Percentiles rank a stretch among this genome's conserved stretches.
phyloP scores from a whole-genome alignment of 2,113 vertebrate genomes.

The Bubo bubo region DNA sequence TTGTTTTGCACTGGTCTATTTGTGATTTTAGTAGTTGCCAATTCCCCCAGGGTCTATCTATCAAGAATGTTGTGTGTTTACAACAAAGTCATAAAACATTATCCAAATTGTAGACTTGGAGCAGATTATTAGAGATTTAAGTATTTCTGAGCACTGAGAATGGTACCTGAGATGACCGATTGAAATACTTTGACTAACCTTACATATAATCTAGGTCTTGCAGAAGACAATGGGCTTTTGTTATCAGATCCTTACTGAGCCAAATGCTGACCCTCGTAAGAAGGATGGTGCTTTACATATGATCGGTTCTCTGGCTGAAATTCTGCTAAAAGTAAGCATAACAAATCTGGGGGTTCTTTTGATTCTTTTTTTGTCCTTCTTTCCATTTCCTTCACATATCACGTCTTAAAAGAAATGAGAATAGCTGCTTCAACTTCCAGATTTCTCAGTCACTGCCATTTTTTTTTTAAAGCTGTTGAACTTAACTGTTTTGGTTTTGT shows the following conservation, averaged over 20 bases:
- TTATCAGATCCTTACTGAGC: constrained; percentile 96
- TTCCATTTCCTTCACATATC: not conserved
- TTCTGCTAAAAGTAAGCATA: constrained; percentile 90
- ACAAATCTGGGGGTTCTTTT: not conserved
- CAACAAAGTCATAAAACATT: not conserved
- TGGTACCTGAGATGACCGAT: not conserved
- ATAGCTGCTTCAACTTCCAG: not conserved
- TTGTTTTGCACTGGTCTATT: not conserved
- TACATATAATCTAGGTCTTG: constrained; percentile 80
- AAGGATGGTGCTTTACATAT: constrained; percentile 98
- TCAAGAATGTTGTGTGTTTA: not conserved
- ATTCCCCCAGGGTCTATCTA: not conserved
- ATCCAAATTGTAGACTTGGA: not conserved
- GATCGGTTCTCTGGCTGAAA: constrained; percentile 98
- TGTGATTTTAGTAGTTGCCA: not conserved
- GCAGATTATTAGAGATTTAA: not conserved
- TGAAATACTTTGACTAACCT: not conserved
- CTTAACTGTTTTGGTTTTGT: not conserved
- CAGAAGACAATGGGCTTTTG: constrained; percentile 99
- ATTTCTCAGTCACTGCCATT: not conserved
- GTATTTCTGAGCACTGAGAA: not conserved
- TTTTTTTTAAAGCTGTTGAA: not conserved
- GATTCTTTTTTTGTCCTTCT: not conserved
- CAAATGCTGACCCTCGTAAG: constrained; percentile 91
- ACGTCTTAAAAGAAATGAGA: not conserved